These are phyloP conservation scores for Copidosoma aretas DNA, from an alignment of 2,888 invertebrate genomes.

Conservation along the genomic window DNA sequence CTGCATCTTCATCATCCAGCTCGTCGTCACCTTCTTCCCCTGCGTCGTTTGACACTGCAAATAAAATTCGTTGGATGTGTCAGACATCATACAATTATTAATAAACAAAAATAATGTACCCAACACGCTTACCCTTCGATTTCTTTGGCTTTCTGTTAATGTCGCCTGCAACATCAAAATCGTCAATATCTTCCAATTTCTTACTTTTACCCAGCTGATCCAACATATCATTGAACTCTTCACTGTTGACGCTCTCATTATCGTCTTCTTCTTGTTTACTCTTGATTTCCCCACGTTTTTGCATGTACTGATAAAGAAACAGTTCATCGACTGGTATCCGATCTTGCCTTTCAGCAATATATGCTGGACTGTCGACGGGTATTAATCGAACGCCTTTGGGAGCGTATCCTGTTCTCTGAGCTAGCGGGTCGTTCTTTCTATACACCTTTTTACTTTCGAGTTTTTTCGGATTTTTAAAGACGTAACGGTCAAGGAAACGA, in stretches of 20 bases:
- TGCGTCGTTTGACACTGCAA: constrained; percentile 26
- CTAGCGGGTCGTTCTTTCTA: constrained; percentile 71
- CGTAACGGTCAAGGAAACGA: constrained; percentile 92
- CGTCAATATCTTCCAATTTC: constrained; percentile 64
- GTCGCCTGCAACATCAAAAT: constrained; percentile 67
- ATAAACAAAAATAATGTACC: background rate
- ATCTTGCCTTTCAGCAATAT: constrained; percentile 71
- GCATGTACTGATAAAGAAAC: constrained; percentile 75
- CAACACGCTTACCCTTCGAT: constrained; percentile 51
- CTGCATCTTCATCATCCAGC: constrained; percentile 41
- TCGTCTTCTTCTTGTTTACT: constrained; percentile 62
- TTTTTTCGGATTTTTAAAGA: constrained; percentile 91
- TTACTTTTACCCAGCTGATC: constrained; percentile 59
- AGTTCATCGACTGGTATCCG: constrained; percentile 90
- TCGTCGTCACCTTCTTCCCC: constrained; percentile 44
- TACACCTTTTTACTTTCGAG: constrained; percentile 62
- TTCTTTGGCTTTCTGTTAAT: constrained; percentile 54
- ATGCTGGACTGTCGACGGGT: constrained; percentile 76
- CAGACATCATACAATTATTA: background rate
- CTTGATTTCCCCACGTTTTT: constrained; percentile 44
- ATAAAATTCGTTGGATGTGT: background rate
- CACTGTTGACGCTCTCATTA: constrained; percentile 60
- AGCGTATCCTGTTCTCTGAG: constrained; percentile 72
- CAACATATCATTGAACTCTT: constrained; percentile 65
- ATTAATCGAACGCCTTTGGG: constrained; percentile 75